Percentiles rank a stretch among this genome's conserved stretches.
Conservation (phyloP, 2,888 invertebrate genomes). For the Encarsia formosa region DNA sequence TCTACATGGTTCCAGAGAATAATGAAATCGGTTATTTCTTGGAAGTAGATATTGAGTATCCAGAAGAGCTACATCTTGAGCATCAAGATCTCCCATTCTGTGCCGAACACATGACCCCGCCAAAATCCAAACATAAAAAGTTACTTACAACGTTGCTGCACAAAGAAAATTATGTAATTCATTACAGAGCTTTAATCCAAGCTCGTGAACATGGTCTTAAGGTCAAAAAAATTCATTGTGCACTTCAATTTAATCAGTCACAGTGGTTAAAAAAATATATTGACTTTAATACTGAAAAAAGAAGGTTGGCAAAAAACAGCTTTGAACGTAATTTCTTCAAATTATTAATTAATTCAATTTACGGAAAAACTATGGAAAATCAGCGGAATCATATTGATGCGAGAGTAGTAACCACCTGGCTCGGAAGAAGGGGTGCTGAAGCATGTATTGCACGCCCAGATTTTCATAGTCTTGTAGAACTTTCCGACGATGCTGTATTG, state of each 20-base stretch:
- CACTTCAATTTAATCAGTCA: slow-evolving; percentile 27
- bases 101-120: slow-evolving; percentile 30
- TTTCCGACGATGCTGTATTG: slow-evolving; percentile 40
- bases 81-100: slow-evolving; percentile 22
- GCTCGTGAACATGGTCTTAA: slow-evolving; percentile 32
- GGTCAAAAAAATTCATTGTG: slow-evolving; percentile 34
- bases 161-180: slow-evolving; percentile 35
- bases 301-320: slow-evolving; percentile 37
- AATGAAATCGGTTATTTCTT: slow-evolving; percentile 1
- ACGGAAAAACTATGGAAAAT: slow-evolving; percentile 35
- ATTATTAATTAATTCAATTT: slow-evolving; percentile 42
- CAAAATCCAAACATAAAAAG: slow-evolving; percentile 27
- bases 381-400: no score
- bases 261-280: slow-evolving; percentile 36
- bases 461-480: slow-evolving; percentile 40
- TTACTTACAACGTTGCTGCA: slow-evolving; percentile 32
- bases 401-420: slow-evolving; percentile 26
- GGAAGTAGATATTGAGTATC: slow-evolving; percentile 1
- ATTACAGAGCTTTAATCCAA: slow-evolving; percentile 32
- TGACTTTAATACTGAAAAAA: slow-evolving; percentile 39
- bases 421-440: slow-evolving; percentile 34
- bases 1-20: background rate
- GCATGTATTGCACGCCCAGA: slow-evolving; percentile 33
- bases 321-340: slow-evolving; percentile 44
- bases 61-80: background rate